These are phyloP conservation scores for Nerophis ophidion DNA, from an alignment of 2,113 vertebrate species.

Conservation along the genomic window DNA sequence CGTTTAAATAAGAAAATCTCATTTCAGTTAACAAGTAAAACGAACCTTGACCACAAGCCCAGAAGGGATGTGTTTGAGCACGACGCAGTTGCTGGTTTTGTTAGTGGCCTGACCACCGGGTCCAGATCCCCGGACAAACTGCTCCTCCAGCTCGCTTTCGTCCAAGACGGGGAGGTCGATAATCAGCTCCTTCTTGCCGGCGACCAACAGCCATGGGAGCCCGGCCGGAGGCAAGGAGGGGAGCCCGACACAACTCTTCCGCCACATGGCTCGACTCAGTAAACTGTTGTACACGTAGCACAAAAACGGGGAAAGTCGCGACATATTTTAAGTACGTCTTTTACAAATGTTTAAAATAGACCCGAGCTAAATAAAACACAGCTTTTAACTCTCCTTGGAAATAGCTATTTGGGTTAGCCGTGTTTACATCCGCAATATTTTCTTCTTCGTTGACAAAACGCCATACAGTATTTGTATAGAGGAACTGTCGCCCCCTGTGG, in stretches of 20 bases:
- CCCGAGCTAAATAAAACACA: too few relatives aligned
- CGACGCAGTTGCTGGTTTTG: constrained; percentile 95
- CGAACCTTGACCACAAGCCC: constrained; percentile 91
- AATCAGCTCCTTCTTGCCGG: constrained; percentile 67
- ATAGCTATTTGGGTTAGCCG: too few relatives aligned
- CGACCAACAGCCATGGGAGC: constrained; percentile 30
- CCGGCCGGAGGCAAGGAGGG: background rate
- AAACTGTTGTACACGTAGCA: constrained; percentile 6
- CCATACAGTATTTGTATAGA: too few relatives aligned
- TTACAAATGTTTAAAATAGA: too few relatives aligned
- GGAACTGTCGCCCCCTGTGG: too few relatives aligned
- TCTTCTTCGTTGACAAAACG: too few relatives aligned
- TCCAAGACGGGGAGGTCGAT: constrained; percentile 64
- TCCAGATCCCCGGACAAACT: constrained; percentile 89
- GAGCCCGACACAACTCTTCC: constrained; percentile 8
- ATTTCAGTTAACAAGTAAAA: too few relatives aligned
- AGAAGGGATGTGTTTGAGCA: constrained; percentile 87
- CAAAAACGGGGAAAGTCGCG: constrained; percentile 20
- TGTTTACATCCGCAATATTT: too few relatives aligned
- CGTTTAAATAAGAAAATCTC: too few relatives aligned
- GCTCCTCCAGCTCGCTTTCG: constrained; percentile 84
- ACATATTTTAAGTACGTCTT: constrained; percentile 1
- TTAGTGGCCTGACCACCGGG: constrained; percentile 96
- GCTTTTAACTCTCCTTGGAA: too few relatives aligned
- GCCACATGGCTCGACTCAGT: background rate